Base-by-base conservation (phyloP, 2,113 vertebrate species). In the Illadopsis cleaveri region DNA sequence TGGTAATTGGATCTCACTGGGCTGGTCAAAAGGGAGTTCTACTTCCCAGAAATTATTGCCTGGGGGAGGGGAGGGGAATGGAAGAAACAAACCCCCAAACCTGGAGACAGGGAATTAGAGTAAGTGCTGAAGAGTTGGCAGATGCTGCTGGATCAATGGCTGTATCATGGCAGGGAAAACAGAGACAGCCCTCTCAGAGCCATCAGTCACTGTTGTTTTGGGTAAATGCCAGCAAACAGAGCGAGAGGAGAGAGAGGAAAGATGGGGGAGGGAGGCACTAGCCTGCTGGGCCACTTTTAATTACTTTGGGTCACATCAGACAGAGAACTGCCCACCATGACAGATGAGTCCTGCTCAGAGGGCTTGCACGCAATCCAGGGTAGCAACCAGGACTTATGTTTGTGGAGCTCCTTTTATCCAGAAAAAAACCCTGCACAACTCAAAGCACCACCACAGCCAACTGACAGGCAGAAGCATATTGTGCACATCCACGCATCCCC, bases 81-180 rank as follows among this genome's bases (percentile, higher is more conserved):
- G 35, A 40, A 31, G 23, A 40, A 73, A 45, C 28, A 54, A 37
- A 1, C 4, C 1, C 33, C 72, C 58, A 89, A 35, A 94, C 57
- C 81, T 72, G 61, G 68, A 92, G 45, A 35, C 53, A 87, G 60
- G 48, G 93, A 82, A 90, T 85, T 91, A 83, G 57, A 85, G 54
- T 42, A 65, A 85, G 57, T 0, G 1, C 28, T 69, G 92, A 53
- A 90, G 82, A 93, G 35, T 20, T 94, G 95, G 80, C 93, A 95
- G 94, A 87, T 87, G 94, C 87, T 93, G 72, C 62, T 0, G 6
- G 82, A 95, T 97, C 95, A 93, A 92, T 89, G 95, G 73, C 82
- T 0, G 0, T 68, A 64, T 81, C 77, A 48, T 86, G 86, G 82
- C 82, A 92, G 79, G 56, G 53, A 77, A 92, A 90, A 73, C 78